A percentile compares a stretch with the other conserved stretches of the same genome.
Evolutionary conservation across 2,113 vertebrate species (phyloP).

Genomic region (Hucho hucho): DNA sequence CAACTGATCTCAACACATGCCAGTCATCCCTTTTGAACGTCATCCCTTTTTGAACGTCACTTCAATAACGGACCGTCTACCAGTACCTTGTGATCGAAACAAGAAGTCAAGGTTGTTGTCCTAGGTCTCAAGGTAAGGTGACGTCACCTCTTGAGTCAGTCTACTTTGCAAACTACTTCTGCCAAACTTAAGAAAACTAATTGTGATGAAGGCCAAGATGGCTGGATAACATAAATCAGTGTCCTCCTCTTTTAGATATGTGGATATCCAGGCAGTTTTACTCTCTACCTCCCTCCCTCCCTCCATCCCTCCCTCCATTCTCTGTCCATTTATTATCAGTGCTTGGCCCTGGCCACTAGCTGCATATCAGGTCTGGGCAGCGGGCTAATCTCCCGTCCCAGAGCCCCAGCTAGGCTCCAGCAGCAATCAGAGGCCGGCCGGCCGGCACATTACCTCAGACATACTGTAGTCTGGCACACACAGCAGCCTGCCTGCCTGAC

Average conservation of each 20-base stretch:
- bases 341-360: slow-evolving; percentile 28
- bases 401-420: slow-evolving; percentile 45
- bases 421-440: slow-evolving; percentile 38
- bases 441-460: slow-evolving; percentile 45
- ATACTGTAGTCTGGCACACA: slow-evolving; percentile 33
- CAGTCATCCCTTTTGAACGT: too few species aligned
- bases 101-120: too few species aligned
- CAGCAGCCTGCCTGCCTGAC: slow-evolving; percentile 26
- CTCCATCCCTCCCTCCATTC: neutral
- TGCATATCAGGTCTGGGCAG: slow-evolving; percentile 44
- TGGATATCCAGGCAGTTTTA: neutral
- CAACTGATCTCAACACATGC: too few species aligned
- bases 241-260: neutral
- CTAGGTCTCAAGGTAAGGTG: too few species aligned
- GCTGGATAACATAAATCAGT: neutral
- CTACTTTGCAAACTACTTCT: too few species aligned
- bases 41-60: too few species aligned
- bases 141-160: too few species aligned
- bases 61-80: neutral
- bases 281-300: neutral
- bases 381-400: slow-evolving; percentile 48
- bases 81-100: too few species aligned
- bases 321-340: slow-evolving; percentile 23
- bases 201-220: too few species aligned
- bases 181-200: too few species aligned